These are phyloP conservation scores for Upupa epops DNA, from an alignment of 2,113 vertebrate genomes.

Conservation along the genomic window DNA sequence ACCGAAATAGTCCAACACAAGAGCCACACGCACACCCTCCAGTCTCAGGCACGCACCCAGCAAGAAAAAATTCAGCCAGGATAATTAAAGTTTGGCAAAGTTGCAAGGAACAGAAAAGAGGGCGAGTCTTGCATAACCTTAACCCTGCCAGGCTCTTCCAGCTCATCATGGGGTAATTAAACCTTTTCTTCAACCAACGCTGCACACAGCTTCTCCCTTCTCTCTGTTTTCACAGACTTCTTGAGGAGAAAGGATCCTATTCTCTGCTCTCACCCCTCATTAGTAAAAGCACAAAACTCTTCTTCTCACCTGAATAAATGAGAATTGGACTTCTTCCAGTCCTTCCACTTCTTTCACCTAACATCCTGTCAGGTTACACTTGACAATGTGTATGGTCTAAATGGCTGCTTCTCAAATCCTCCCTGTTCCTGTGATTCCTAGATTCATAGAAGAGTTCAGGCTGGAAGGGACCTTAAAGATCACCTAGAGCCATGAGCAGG, in stretches of 20 bases:
- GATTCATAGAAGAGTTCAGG: too few relatives aligned
- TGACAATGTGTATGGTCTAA: neutral
- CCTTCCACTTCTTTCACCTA: neutral
- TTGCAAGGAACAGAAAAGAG: slow-evolving; percentile 27
- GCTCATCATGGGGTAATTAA: neutral
- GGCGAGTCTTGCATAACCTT: slow-evolving; percentile 25
- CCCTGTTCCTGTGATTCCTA: neutral
- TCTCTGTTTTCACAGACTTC: neutral
- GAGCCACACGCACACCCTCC: neutral
- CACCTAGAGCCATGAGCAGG: too few relatives aligned
- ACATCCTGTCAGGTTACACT: neutral
- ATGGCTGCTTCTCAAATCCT: neutral
- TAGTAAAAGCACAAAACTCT: neutral
- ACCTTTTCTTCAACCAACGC: neutral
- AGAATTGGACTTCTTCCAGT: neutral
- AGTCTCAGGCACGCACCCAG: neutral
- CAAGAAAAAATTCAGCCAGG: neutral
- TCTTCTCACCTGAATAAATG: neutral
- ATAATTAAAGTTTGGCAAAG: slow-evolving; percentile 37
- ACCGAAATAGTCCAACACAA: neutral
- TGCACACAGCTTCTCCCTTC: neutral
- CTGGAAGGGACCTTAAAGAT: too few relatives aligned
- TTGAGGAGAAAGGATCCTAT: neutral
- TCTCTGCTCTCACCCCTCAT: neutral
- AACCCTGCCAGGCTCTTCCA: neutral